A percentile compares a stretch with the other conserved stretches of the same genome.
phyloP scores from a whole-genome alignment of 2,888 invertebrate genomes.

The Encarsia formosa region DNA sequence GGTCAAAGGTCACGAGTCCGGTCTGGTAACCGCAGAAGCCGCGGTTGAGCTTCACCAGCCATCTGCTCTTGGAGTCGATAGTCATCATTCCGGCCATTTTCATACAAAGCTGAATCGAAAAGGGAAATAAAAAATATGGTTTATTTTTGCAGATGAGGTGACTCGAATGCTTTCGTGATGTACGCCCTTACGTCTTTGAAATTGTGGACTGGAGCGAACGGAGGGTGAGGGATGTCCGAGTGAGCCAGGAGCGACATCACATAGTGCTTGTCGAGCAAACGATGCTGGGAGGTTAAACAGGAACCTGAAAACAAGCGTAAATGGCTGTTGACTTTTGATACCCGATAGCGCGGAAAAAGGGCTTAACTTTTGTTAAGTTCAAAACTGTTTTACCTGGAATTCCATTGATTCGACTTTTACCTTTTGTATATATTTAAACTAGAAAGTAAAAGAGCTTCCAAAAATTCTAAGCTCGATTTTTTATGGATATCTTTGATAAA shows the following conservation, averaged over 20 bases:
- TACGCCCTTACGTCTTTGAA: conserved; percentile 25
- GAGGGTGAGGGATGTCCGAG: conserved; percentile 27
- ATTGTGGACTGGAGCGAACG: conserved; percentile 24
- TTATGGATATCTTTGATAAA: too few species aligned
- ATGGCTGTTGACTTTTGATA: too few species aligned
- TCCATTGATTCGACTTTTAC: too few species aligned
- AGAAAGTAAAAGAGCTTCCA: too few species aligned
- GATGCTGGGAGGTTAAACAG: conserved; percentile 29
- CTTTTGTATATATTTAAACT: too few species aligned
- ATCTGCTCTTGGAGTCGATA: conserved; percentile 5
- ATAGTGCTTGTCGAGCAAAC: conserved; percentile 31
- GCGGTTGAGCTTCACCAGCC: conserved; percentile 33
- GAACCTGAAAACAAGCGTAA: conserved; percentile 23
- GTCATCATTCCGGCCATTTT: conserved; percentile 27
- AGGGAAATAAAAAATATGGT: neutral
- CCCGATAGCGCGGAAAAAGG: too few species aligned
- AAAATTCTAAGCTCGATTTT: too few species aligned
- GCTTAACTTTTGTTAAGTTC: too few species aligned
- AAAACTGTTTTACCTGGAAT: too few species aligned
- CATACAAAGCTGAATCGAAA: conserved; percentile 25
- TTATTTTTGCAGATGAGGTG: neutral
- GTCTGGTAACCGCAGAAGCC: conserved; percentile 33
- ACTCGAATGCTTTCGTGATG: too few species aligned
- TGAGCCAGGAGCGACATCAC: conserved; percentile 26
- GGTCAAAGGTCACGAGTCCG: conserved; percentile 13